Percentiles rank a stretch among this genome's conserved stretches.
phyloP scores from a whole-genome alignment of 2,113 vertebrate genomes.

The Puntigrus tetrazona region DNA sequence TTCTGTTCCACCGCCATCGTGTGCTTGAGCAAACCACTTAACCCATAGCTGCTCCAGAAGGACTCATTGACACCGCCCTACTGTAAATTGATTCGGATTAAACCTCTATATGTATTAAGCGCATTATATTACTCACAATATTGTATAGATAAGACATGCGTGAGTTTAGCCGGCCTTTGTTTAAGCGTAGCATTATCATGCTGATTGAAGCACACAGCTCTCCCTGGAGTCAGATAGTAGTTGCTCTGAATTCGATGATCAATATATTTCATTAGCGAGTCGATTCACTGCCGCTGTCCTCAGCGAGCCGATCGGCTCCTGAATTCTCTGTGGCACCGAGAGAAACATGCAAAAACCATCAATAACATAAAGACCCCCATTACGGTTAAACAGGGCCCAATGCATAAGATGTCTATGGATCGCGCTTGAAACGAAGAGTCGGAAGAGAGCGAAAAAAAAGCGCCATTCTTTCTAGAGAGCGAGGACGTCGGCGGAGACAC shows the following conservation, averaged over 20 bases:
- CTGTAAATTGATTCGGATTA: constrained; percentile 12
- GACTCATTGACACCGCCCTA: not conserved
- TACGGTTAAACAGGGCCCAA: not conserved
- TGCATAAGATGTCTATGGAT: constrained; percentile 36
- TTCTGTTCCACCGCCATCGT: not conserved
- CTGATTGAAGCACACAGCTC: constrained; percentile 22
- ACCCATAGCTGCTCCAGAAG: not conserved
- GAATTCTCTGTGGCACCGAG: not conserved
- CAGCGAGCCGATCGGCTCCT: not conserved
- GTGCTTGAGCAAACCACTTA: not conserved
- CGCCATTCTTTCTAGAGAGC: not conserved
- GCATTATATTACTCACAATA: constrained; percentile 15
- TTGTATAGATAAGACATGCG: constrained; percentile 18
- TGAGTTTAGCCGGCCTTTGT: not conserved
- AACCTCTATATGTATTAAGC: not conserved
- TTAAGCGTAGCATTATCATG: constrained; percentile 12
- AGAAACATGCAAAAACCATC: constrained; percentile 25
- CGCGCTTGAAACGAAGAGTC: constrained; percentile 55
- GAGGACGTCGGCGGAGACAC: not conserved
- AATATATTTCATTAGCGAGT: constrained; percentile 50
- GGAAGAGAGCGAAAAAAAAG: not conserved
- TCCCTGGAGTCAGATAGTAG: constrained; percentile 5
- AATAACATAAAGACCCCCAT: constrained; percentile 18
- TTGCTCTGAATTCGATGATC: constrained; percentile 35
- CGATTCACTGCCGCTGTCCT: constrained; percentile 28